phyloP scores from a whole-genome alignment of 1,140 invertebrate genomes.

The Caenorhabditis briggsae region DNA sequence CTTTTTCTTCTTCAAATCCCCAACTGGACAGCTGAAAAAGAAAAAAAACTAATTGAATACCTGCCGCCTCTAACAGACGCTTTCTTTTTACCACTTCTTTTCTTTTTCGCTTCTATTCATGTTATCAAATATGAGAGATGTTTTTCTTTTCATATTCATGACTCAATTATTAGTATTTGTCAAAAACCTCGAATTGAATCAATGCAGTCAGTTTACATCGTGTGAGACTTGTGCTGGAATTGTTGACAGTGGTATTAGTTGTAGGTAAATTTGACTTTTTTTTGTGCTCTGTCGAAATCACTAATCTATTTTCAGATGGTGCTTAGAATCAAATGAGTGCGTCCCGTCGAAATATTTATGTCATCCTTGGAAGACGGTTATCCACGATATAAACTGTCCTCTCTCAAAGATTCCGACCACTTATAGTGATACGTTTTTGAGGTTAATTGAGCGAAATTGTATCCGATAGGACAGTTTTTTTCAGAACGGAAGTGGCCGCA shows the following conservation, averaged over 20 bases:
- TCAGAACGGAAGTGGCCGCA: conserved; percentile 26
- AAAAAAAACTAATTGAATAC: conserved; percentile 11
- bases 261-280: conserved; percentile 1
- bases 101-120: background rate
- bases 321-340: background rate
- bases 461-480: background rate
- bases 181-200: background rate
- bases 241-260: conserved; percentile 9
- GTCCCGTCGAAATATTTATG: conserved; percentile 8
- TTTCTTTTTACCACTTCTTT: conserved; percentile 8
- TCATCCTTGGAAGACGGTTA: conserved; percentile 39
- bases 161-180: background rate
- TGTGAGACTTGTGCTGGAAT: conserved; percentile 21
- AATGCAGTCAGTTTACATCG: background rate
- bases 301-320: background rate
- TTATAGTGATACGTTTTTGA: conserved; percentile 19
- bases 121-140: background rate
- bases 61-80: background rate
- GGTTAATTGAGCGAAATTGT: background rate
- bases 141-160: no score
- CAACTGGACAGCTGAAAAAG: conserved; percentile 27
- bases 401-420: background rate
- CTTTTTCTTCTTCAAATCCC: no score
- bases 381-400: conserved; percentile 9
- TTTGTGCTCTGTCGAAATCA: background rate